phyloP scores from a whole-genome alignment of 2,113 vertebrate genomes.

The Bos javanicus region DNA sequence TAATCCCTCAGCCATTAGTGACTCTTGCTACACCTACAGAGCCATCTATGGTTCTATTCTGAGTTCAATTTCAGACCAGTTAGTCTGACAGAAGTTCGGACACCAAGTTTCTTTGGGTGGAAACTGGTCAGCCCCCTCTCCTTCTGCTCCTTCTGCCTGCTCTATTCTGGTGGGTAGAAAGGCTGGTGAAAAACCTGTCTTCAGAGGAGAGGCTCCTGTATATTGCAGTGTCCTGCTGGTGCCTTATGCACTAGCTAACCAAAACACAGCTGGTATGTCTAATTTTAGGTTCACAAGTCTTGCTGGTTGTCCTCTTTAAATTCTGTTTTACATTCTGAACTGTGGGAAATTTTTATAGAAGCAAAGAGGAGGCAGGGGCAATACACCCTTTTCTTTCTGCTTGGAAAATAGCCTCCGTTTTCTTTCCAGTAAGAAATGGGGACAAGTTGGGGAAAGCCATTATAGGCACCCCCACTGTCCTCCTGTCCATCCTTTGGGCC shows the following conservation, averaged over 20 bases:
- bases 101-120: constrained; percentile 14
- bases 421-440: background rate
- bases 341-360: constrained; percentile 49
- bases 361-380: background rate
- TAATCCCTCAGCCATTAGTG: background rate
- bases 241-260: constrained; percentile 3
- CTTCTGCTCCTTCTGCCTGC: constrained; percentile 3
- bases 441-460: background rate
- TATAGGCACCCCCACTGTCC: background rate
- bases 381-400: background rate
- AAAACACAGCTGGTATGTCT: constrained; percentile 51
- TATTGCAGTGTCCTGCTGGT: constrained; percentile 45
- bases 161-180: background rate
- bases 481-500: background rate
- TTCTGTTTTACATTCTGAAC: constrained; percentile 45
- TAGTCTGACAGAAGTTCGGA: constrained; percentile 53
- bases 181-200: background rate
- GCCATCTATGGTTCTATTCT: background rate
- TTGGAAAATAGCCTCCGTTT: constrained; percentile 1
- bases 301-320: constrained; percentile 27
- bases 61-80: constrained; percentile 24
- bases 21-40: background rate
- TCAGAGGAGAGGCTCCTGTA: background rate
- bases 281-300: background rate
- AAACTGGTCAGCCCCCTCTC: constrained; percentile 27